Conservation (phyloP, 1,140 invertebrate genomes). For the Drosophila sucinea region DNA sequence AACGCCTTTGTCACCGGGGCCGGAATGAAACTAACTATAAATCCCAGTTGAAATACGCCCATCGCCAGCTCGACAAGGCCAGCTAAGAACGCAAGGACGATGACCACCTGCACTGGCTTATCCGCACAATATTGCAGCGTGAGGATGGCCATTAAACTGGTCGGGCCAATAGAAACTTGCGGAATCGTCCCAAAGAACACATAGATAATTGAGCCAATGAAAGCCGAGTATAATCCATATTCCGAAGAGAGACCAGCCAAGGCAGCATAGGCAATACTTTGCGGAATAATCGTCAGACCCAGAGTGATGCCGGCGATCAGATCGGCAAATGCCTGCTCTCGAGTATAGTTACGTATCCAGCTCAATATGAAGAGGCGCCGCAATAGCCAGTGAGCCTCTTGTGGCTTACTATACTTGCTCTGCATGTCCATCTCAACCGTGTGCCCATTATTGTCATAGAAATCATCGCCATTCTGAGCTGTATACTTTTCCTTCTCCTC, state of each 20-base stretch:
- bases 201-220: slow-evolving; percentile 91
- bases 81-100: slow-evolving; percentile 90
- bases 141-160: slow-evolving; percentile 91
- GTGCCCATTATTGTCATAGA: slow-evolving; percentile 31
- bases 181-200: slow-evolving; percentile 94
- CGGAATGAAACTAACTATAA: slow-evolving; percentile 97
- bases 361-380: slow-evolving; percentile 84
- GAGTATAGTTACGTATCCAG: slow-evolving; percentile 87
- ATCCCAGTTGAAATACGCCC: slow-evolving; percentile 87
- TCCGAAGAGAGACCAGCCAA: slow-evolving; percentile 89
- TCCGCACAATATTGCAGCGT: slow-evolving; percentile 89
- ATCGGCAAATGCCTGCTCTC: slow-evolving; percentile 86
- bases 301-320: slow-evolving; percentile 90
- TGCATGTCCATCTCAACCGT: slow-evolving; percentile 61
- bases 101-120: slow-evolving; percentile 89
- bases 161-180: slow-evolving; percentile 95
- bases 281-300: slow-evolving; percentile 92
- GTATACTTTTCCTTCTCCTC: slow-evolving; percentile 74
- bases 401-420: slow-evolving; percentile 62
- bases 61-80: slow-evolving; percentile 91
- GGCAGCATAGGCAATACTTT: slow-evolving; percentile 92
- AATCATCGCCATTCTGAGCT: slow-evolving; percentile 60
- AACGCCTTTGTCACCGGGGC: slow-evolving; percentile 96
- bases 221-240: slow-evolving; percentile 84
- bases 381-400: slow-evolving; percentile 68